Evolutionary conservation across 2,797 vertebrate genomes (phyloP), one percentile per base, ranked within the genome.

Genomic region (Numenius phaeopus): DNA sequence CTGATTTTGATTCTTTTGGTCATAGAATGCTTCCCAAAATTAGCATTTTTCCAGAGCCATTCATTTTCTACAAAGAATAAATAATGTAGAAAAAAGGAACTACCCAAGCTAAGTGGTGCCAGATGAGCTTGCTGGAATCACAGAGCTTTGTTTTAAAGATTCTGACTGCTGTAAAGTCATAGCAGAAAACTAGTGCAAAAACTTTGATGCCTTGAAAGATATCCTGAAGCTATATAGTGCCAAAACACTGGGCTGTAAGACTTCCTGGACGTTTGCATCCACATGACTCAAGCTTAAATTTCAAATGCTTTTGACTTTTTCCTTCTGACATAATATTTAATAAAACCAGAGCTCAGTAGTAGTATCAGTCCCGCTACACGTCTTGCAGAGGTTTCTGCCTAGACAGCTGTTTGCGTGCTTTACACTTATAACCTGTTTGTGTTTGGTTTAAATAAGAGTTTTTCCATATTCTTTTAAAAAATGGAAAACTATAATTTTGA

Each of bases 21-120:
- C 94, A 95, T 34, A 95, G 69, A 89, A 88, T 52, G 72, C 73
- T 94, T 96, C 90, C 90, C 92, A 80, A 96, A 97, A 97, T 96
- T 96, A 97, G 83, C 87, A 80, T 94, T 97, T 96, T 94, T 96
- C 77, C 87, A 95, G 80, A 96, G 85, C 89, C 91, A 89, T 96
- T 98, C 94, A 94, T 97, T 98, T 97, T 89, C 97, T 91, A 82
- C 83, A 90, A 96, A 97, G 94, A 96, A 96, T 84, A 81, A 52
- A 91, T 92, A 96, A 95, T 7, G 19, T 18, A 91, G 86, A 75
- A 94, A 89, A 89, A 89, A 77, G 50, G 83, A 91, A 91, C 80
- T 89, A 73, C 94, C 85, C 88, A 72, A 89, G 52, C 61, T 97
- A 97, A 98, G 92, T 32, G 46, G 85, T 89, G 96, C 96, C 97